Evolutionary conservation across 2,888 invertebrate genomes (phyloP), one percentile per base, ranked within the genome.

Genomic region (Zele albiditarsus): DNA sequence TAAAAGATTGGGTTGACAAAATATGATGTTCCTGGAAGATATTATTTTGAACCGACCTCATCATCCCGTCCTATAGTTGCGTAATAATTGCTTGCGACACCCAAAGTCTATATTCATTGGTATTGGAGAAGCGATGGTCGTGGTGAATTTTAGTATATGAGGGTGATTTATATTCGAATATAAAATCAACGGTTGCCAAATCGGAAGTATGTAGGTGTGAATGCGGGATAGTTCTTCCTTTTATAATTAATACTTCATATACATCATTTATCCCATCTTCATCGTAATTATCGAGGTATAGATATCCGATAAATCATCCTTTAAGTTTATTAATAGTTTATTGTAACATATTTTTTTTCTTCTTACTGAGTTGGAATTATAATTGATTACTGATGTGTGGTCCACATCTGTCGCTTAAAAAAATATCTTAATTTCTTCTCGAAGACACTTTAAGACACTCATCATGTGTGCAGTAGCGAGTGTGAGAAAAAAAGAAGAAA

Each of bases 71-170:
- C 27, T 16, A 67, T 31, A 31, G 33, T 71, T 71, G 62, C 62
- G 62, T 28, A 71, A 53, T 53, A 23, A 71, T 71, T 71, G 20
- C 46, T 71, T 71, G 71, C 71, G 62, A 71, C 71, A 71, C 25
- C 27, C 16, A 38, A 25, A 33, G 33, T 38, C 28, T 62, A n/a
- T 53, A 53, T 53, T 53, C 71, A 46, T 71, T 62, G 62, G 27
- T 71, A 71, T 71, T 71, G 71, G 71, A 71, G 46, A 62, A 71
- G 28, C 60, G 46, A 6, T 38, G 42, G n/a, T 53, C 20, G 53
- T 20, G 4, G 2, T 53, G n/a, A 8, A 23, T 25, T 27, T 28
- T 27, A 31, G 53, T 68, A 20, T 68, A 49, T 27, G 42, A 8
- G 42, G 23, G 42, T 63, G 62, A 71, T 63, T 71, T 71, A 62